Evolutionary conservation across 2,113 vertebrate species (phyloP).

Genomic region (Brachyistius frenatus): DNA sequence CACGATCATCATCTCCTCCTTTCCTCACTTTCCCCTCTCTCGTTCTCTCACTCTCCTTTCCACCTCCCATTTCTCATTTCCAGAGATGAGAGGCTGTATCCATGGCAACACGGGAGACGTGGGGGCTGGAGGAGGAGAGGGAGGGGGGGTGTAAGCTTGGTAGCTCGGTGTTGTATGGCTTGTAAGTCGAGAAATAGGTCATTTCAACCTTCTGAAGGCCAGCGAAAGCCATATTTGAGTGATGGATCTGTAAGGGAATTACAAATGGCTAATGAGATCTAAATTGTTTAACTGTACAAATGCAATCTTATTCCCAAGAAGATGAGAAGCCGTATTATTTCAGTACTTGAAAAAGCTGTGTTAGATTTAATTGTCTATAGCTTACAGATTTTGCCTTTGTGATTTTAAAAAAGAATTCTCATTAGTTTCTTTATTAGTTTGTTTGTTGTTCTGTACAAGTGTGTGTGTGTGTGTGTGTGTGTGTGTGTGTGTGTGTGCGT

Average conservation of each 20-base stretch:
- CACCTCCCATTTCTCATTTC: constrained; percentile 76
- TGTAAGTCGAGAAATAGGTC: constrained; percentile 80
- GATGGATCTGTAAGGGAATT: constrained; percentile 52
- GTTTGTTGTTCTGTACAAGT: constrained; percentile 36
- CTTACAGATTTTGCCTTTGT: constrained; percentile 49
- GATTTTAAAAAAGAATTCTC: constrained; percentile 49
- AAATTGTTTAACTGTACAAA: constrained; percentile 55
- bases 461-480: constrained; percentile 6
- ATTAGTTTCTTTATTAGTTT: constrained; percentile 56
- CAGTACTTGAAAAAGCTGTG: constrained; percentile 34
- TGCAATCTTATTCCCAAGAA: constrained; percentile 18
- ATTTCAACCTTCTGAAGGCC: constrained; percentile 64
- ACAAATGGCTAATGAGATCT: constrained; percentile 67
- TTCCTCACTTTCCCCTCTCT: constrained; percentile 44
- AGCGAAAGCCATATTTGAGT: constrained; percentile 11
- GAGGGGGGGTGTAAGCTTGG: constrained; percentile 53
- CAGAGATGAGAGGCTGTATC: constrained; percentile 83
- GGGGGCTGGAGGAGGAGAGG: constrained; percentile 47
- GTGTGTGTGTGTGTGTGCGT: constrained; percentile 8
- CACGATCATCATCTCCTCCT: constrained; percentile 62
- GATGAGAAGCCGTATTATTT: constrained; percentile 30
- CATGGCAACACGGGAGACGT: constrained; percentile 84
- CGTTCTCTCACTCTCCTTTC: constrained; percentile 61
- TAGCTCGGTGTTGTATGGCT: constrained; percentile 73
- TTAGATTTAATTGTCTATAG: constrained; percentile 57